Base-by-base conservation (phyloP, 2,888 invertebrate species). In the Electrophaes corylata region DNA sequence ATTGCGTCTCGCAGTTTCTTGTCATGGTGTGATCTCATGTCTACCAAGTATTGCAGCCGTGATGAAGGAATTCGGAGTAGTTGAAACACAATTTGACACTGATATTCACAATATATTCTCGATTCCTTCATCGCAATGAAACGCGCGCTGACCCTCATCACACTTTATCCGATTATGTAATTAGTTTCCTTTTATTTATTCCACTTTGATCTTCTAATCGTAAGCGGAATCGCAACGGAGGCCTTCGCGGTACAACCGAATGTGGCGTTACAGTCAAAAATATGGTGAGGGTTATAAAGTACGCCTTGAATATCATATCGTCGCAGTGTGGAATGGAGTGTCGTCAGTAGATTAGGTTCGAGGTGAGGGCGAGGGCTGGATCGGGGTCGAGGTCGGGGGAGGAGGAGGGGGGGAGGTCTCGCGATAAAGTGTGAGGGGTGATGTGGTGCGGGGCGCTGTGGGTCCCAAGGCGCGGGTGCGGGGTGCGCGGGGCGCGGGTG, bases 61-160 rank as follows among this genome's bases (percentile, higher is more conserved):
- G 75, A 68, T 72, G 73, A 73, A 76, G 75, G 73, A 81, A 78
- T 77, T 62, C 56, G 18, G 53, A 29, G 19, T 18, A 5, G 3
- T n/a, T 11, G 18, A n/a, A 12, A 19, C 12, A 18, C 29, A 11
- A 1, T 45, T 14, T 31, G 2, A 16, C n/a, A 10, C 1, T 2
- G 4, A 41, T 16, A 3, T 37, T 14, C 0, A n/a, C 11, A 4
- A 33, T 16, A 11, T 18, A 4, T 5, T n/a, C 26, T 14, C 2
- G 11, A 70, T 73, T 74, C 67, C 68, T 77, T 72, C 64, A 73
- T 70, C 67, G 48, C 56, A 33, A 43, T n/a, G 65, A 54, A 58
- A 67, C 64, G 73, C 76, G 74, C 70, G 72, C 73, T 71, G 72
- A 71, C 72, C 75, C 71, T 72, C 67, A 71, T 77, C 79, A 79